Evolutionary conservation across 2,888 invertebrate genomes (phyloP), one percentile per base, ranked within the genome.

Genomic region (Altica lythri): DNA sequence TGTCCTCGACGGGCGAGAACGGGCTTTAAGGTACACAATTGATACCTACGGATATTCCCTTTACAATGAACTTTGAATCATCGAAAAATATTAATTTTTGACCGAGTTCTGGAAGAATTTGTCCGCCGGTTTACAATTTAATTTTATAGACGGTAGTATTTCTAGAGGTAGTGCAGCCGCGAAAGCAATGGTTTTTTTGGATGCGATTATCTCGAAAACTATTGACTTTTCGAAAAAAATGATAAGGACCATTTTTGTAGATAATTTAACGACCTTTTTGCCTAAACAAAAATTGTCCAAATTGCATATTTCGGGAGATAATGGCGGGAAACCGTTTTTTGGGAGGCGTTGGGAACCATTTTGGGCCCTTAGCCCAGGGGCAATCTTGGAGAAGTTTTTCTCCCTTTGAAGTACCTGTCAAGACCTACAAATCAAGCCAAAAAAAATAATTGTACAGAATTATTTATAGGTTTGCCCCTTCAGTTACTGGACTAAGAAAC

Each of bases 241-340:
- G 2, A 27, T 27, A 27, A 27, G 27, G 8, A 27, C 27, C 27
- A 27, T 27, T 27, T 27, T 27, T 27, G 27, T 27, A 27, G 27
- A n/a, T n/a, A 27, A n/a, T 27, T n/a, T n/a, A n/a, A 27, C n/a
- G 27, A 27, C n/a, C 27, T 27, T 27, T n/a, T 27, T 27, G n/a
- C n/a, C 27, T 27, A n/a, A 27, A 27, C 27, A 27, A 27, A 27
- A 27, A 27, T n/a, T 27, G 9, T 27, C 27, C n/a, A 27, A 27
- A 27, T 27, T 27, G 27, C 27, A 27, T 27, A 27, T 27, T 27
- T 27, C n/a, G 27, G 27, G n/a, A 27, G 27, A 27, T 27, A 27
- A 27, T 27, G n/a, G 27, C 27, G 4, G 27, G n/a, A 27, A 27
- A 27, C 27, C 27, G 8, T n/a, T 27, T 27, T 27, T 27, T n/a